Conservation (phyloP, 2,113 vertebrate genomes). For the Marmota flaviventris region DNA sequence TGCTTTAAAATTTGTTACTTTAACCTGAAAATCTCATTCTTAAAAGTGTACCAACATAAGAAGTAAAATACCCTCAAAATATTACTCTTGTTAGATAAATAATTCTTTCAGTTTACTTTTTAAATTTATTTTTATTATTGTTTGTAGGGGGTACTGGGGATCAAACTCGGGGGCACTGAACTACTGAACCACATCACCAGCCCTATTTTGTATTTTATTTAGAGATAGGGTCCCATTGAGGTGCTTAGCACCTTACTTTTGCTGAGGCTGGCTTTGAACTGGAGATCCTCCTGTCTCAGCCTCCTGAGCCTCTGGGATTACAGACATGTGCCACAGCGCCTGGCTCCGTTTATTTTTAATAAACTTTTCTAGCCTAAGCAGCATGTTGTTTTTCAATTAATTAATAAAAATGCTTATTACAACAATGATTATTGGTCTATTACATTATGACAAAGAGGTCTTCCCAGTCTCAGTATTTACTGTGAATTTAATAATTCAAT, state of each 20-base stretch:
- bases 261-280: too few relatives aligned
- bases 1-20: background rate
- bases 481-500: background rate
- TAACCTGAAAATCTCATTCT: background rate
- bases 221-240: too few relatives aligned
- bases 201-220: too few relatives aligned
- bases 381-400: background rate
- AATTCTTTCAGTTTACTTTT: background rate
- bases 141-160: too few relatives aligned
- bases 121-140: too few relatives aligned
- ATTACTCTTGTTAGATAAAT: background rate
- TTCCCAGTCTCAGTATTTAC: background rate
- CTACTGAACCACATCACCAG: too few relatives aligned
- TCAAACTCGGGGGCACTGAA: too few relatives aligned
- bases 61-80: constrained; percentile 18
- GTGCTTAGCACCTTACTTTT: too few relatives aligned
- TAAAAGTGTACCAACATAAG: background rate
- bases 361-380: background rate
- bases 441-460: background rate
- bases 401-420: background rate
- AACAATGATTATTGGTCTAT: background rate
- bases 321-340: too few relatives aligned
- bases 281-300: too few relatives aligned
- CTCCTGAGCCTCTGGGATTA: too few relatives aligned
- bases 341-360: background rate